Base-by-base conservation (phyloP, 1,140 invertebrate genomes). In the Procambarus clarkii region DNA sequence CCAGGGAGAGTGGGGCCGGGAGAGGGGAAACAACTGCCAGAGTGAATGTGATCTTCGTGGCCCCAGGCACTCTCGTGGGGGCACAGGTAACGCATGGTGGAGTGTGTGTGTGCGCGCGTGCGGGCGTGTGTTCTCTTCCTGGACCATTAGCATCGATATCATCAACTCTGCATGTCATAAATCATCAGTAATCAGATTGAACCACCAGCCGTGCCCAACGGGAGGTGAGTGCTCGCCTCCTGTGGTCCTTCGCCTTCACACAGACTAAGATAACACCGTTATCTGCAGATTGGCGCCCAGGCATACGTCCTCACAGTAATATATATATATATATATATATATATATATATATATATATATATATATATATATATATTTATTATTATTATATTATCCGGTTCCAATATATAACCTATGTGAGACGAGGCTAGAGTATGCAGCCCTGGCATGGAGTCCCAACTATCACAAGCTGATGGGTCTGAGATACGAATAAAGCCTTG, bases 241-340 rank as follows among this genome's bases (percentile, higher is more conserved):
- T 54, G 2, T 54, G 50, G 8, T 34, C 34, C 0, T 34, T 34
- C 34, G 34, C 0, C 34, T 34, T 34, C 34, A 34, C 34, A 54
- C 13, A 54, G 2, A 54, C 50, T 13, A 4, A 54, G 34, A 34
- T 34, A 54, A 54, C 50, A 54, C 34, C 50, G 50, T 4, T 9
- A 54, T 54, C 13, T 54, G 13, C 50, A 54, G 8, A 54, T 13
- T 54, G 8, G 13, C 13, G 50, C 13, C 13, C 13, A 54, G 8
- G 50, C 50, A 54, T 1, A 8, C 1, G 50, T 54, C 5, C 50
- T 54, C 50, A 11, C 50, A 54, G 5, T 8, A 54, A 64, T 69
- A 69, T 69, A 69, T 69, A 21, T 69, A 69, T 69, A 69, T 69
- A 69, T 69, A 69, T 69, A 69, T 69, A 69, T 69, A 69, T 69